Evolutionary conservation across 2,888 invertebrate species (phyloP), one percentile per base, ranked within the genome.

Genomic region (Drosophila diplacantha): DNA sequence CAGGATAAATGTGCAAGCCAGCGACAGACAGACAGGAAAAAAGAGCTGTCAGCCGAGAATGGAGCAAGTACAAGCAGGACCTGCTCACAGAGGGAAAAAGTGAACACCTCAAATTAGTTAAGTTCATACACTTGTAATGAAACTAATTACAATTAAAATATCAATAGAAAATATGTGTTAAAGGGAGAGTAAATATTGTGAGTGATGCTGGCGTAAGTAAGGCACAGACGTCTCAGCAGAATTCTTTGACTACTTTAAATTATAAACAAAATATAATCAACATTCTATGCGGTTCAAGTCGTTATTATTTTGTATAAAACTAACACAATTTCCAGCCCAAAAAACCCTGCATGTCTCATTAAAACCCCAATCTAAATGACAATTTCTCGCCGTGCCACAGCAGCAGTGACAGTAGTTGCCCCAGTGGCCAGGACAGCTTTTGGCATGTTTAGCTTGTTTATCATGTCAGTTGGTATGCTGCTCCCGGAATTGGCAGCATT

Each of bases 1-100:
- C 84, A 82, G 79, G 81, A 79, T 84, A 79, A 79, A 84, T 80
- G 78, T 77, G 78, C 69, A 84, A 76, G 81, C 64, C 84, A 79
- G 82, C 83, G 82, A 81, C 79, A 62, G 79, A 81, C 79, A 62
- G 79, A 71, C 73, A 60, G 63, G 81, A 73, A 81, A 77, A 78
- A 78, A 78, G 83, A 78, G 78, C 78, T 83, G 69, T 79, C 78
- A 82, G 55, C 18, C 43, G 52, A 55, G 29, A 29, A 29, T 31
- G 37, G 18, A 34, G 61, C 43, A 22, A 39, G 43, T 29, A 44
- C 14, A 26, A 49, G 29, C 51, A 50, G 64, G 11, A 34, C 24
- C 37, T 14, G 7, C 34, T 35, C 50, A 31, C 24, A 22, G 34
- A 47, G 61, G 14, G 18, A 46, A 20, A 44, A 57, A 16, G 12